phyloP scores from a whole-genome alignment of 2,888 invertebrate species.

The Macrophya annulata region DNA sequence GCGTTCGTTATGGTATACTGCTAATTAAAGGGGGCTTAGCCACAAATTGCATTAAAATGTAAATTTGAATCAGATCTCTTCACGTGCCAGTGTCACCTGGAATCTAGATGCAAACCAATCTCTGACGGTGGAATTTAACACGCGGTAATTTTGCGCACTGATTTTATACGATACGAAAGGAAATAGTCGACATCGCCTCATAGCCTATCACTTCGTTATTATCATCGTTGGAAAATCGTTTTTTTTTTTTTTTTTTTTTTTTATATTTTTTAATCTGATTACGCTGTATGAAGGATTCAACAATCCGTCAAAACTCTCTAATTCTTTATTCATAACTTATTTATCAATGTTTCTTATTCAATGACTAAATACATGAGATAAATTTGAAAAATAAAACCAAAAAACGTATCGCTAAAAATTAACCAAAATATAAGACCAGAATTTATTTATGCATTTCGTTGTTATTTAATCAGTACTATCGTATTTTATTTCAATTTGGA shows the following conservation, averaged over 20 bases:
- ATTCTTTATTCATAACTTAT: constrained; percentile 40
- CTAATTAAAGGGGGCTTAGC: constrained; percentile 75
- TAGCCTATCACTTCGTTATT: neutral
- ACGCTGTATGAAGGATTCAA: neutral
- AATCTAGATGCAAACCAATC: constrained; percentile 44
- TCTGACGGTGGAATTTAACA: constrained; percentile 17
- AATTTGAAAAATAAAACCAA: neutral
- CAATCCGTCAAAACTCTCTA: constrained; percentile 31
- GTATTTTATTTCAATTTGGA: constrained; percentile 14
- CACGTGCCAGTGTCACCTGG: constrained; percentile 41
- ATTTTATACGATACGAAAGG: constrained; percentile 6
- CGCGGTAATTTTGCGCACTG: constrained; percentile 21
- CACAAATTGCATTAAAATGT: constrained; percentile 74
- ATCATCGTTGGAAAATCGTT: neutral
- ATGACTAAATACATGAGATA: neutral
- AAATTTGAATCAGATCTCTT: constrained; percentile 70
- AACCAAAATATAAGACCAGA: no score
- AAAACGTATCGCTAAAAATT: neutral
- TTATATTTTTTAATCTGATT: neutral
- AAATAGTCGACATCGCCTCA: neutral
- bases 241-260: neutral
- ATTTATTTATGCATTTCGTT: constrained; percentile 3
- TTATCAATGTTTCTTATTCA: constrained; percentile 25
- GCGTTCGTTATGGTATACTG: constrained; percentile 72
- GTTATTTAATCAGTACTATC: neutral